phyloP scores from a whole-genome alignment of 2,888 invertebrate genomes.

The Muscina levida region DNA sequence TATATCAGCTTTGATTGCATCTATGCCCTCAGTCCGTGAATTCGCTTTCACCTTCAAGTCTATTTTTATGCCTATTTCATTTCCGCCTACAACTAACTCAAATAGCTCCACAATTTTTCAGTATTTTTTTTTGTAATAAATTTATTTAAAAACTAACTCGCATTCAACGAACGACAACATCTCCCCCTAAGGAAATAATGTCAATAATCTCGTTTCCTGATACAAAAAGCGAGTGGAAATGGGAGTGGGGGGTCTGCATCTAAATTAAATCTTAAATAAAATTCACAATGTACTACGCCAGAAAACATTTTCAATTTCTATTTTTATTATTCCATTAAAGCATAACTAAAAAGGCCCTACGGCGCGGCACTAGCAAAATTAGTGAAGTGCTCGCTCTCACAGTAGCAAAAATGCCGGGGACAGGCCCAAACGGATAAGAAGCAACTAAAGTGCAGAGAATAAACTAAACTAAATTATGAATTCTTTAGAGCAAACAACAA shows the following conservation, averaged over 20 bases:
- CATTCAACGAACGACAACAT: too few species aligned
- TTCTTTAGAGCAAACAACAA: conserved; percentile 21
- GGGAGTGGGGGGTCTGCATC: too few species aligned
- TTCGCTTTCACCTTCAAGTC: too few species aligned
- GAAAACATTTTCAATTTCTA: not conserved
- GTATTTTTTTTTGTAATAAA: too few species aligned
- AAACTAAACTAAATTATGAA: conserved; percentile 12
- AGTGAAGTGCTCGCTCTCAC: not conserved
- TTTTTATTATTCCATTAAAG: not conserved
- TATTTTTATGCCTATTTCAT: too few species aligned
- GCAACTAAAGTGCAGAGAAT: not conserved
- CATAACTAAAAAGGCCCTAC: conserved; percentile 1
- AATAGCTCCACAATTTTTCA: too few species aligned
- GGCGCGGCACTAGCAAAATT: not conserved
- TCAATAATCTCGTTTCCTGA: conserved; percentile 26
- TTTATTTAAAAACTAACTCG: conserved; percentile 32
- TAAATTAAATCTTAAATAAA: not conserved
- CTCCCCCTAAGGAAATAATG: conserved; percentile 18
- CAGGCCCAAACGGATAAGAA: conserved; percentile 5
- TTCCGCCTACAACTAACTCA: too few species aligned
- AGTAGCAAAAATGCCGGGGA: not conserved
- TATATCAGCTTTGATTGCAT: too few species aligned
- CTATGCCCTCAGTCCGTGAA: too few species aligned
- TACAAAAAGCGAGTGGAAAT: too few species aligned
- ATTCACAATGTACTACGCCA: not conserved